These are phyloP conservation scores for Chrysomela aeneicollis DNA, from an alignment of 2,888 invertebrate species.

Conservation along the genomic window DNA sequence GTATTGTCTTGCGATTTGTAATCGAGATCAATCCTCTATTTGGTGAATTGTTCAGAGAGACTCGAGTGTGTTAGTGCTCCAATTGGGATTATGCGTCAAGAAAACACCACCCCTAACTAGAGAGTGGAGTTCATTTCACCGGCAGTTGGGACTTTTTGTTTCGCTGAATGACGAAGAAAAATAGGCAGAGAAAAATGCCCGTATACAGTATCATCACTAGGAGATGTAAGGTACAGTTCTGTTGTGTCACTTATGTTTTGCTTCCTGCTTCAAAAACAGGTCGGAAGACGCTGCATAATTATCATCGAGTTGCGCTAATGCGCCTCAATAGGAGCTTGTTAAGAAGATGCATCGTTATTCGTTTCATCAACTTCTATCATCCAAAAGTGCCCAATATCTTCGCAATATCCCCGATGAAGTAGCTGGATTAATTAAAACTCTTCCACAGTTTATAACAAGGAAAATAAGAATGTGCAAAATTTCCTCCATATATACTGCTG, in stretches of 20 bases:
- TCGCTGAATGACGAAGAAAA: slow-evolving; percentile 49
- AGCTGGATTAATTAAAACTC: too few species aligned
- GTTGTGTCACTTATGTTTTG: neutral
- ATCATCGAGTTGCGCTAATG: neutral
- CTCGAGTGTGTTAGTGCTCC: slow-evolving; percentile 3
- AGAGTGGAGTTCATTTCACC: slow-evolving; percentile 20
- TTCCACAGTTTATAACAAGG: too few species aligned
- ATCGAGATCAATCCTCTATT: neutral
- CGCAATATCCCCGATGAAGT: too few species aligned
- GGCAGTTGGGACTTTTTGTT: slow-evolving; percentile 29
- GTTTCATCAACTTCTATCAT: neutral
- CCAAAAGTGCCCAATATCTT: neutral
- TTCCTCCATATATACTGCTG: too few species aligned
- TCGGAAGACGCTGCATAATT: neutral
- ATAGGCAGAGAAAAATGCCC: slow-evolving; percentile 62
- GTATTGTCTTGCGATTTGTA: neutral
- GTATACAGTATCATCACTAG: slow-evolving; percentile 70
- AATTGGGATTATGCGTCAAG: slow-evolving; percentile 1
- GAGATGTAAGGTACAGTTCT: slow-evolving; percentile 66
- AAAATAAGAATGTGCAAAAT: too few species aligned
- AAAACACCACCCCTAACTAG: neutral
- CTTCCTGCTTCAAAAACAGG: neutral
- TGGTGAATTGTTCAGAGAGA: neutral
- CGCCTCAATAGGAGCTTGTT: neutral
- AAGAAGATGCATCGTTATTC: neutral